A percentile compares a stretch with the other conserved stretches of the same genome.
Conservation (phyloP, 1,140 invertebrate species). For the Drosophila hydei region DNA sequence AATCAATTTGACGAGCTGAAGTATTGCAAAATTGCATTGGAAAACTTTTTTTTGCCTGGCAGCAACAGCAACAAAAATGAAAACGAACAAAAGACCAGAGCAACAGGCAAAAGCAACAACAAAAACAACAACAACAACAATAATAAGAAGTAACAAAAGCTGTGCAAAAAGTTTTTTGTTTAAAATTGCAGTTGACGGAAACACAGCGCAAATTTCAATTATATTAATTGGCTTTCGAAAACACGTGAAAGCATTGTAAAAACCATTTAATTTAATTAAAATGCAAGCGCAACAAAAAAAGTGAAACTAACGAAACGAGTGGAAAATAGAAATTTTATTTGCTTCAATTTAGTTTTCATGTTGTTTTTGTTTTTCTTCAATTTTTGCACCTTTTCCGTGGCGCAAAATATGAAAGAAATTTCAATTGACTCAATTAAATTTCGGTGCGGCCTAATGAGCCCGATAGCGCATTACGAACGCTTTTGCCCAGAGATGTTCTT, state of each 20-base stretch:
- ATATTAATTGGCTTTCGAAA: conserved; percentile 64
- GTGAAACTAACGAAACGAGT: conserved; percentile 11
- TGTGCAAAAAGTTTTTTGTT: conserved; percentile 26
- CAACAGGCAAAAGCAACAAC: no score
- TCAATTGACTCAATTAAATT: conserved; percentile 44
- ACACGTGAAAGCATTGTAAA: conserved; percentile 31
- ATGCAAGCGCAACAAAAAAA: conserved; percentile 5
- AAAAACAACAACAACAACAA: not conserved
- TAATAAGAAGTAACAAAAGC: not conserved
- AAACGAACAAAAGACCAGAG: no score
- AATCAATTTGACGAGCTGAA: conserved; percentile 54
- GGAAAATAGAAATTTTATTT: conserved; percentile 3
- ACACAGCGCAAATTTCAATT: conserved; percentile 63
- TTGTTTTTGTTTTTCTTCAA: no score
- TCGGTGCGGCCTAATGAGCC: conserved; percentile 36
- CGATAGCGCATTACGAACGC: conserved; percentile 33
- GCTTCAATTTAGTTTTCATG: not conserved
- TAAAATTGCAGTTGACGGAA: conserved; percentile 27
- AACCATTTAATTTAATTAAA: conserved; percentile 62
- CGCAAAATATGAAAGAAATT: not conserved
- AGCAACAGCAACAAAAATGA: conserved; percentile 32
- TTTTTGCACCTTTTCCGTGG: not conserved
- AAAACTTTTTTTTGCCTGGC: conserved; percentile 55
- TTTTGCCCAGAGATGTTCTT: not conserved
- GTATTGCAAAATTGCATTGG: conserved; percentile 39